A percentile compares a stretch with the other conserved stretches of the same genome.
phyloP scores from a whole-genome alignment of 2,113 vertebrate genomes.

The Odocoileus virginianus region DNA sequence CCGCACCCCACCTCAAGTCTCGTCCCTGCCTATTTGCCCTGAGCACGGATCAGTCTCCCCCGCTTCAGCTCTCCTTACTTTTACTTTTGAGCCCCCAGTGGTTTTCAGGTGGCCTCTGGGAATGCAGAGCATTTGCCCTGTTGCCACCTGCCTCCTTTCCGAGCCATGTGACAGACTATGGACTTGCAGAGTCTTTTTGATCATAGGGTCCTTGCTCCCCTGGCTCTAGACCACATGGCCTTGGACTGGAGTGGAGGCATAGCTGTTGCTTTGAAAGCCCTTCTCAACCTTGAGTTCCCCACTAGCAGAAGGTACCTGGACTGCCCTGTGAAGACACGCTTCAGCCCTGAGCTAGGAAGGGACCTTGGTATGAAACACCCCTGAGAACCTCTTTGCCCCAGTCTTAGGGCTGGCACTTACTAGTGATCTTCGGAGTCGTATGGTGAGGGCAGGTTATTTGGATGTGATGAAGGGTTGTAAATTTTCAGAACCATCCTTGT shows the following conservation, averaged over 20 bases:
- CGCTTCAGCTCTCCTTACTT: not conserved
- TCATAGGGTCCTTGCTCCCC: not conserved
- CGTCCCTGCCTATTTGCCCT: not conserved
- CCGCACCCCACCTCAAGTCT: not conserved
- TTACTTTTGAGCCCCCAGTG: not conserved
- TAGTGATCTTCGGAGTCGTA: not conserved
- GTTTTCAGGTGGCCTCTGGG: not conserved
- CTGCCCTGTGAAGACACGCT: not conserved
- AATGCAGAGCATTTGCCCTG: not conserved
- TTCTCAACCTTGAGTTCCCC: not conserved
- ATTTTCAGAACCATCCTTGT: not conserved
- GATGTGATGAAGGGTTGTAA: not conserved
- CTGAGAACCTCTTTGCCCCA: not conserved
- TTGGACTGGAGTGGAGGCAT: not conserved
- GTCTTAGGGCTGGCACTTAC: not conserved
- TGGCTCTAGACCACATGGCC: not conserved
- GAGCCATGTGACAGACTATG: not conserved
- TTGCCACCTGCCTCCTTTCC: not conserved
- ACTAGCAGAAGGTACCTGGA: not conserved
- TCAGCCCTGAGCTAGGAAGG: not conserved
- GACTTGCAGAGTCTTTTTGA: not conserved
- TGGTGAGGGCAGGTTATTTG: not conserved
- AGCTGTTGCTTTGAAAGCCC: not conserved
- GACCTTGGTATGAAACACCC: not conserved
- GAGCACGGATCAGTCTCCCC: not conserved